Base-by-base conservation (phyloP, 2,113 vertebrate genomes). In the Chaenogobius annularis region DNA sequence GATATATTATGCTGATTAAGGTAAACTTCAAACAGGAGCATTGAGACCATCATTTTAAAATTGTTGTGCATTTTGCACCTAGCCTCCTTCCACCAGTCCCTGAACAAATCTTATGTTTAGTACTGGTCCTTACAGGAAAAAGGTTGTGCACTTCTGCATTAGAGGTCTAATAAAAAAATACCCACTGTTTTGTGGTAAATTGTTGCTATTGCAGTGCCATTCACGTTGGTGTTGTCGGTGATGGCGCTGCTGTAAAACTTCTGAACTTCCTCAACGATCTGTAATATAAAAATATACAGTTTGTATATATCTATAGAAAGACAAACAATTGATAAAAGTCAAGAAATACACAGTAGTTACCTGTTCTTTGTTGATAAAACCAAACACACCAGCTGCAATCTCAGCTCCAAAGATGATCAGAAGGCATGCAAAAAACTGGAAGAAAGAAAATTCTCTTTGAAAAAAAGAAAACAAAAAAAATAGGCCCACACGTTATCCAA, bases 321-420 rank as follows among this genome's bases (percentile, higher is more conserved):
- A 23, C 10, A 23, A 13, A 26, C 22, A 13, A 3, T 12, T n/a
- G n/a, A 56, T 5, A 26, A 10, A 12, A 26, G 9, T 26, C 15
- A 55, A 12, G 40, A 15, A 63, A 17, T 40, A 31, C 17, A 22
- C 22, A 23, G 19, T 46, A 23, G 19, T 17, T 89, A 98, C 98
- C 92, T 93, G 83, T 54, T 94, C 92, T 82, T 95, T 98, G 90
- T 96, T 96, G 78, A 98, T 79, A 87, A 98, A 97, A 81, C 97
- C 96, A 92, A 98, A 98, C 64, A 99, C 95, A 77, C 98, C 97
- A 74, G 96, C 96, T 15, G 96, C 94, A 70, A 99, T 84, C 91
- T 98, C 96, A 70, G 96, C 96, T 43, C 95, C 97, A 90, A 99
- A 99, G 93, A 99, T 97, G 66, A 99, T 93, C 89, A 99, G 77